Conservation (phyloP, 2,888 invertebrate genomes). For the Lissocephala sabroskyi region DNA sequence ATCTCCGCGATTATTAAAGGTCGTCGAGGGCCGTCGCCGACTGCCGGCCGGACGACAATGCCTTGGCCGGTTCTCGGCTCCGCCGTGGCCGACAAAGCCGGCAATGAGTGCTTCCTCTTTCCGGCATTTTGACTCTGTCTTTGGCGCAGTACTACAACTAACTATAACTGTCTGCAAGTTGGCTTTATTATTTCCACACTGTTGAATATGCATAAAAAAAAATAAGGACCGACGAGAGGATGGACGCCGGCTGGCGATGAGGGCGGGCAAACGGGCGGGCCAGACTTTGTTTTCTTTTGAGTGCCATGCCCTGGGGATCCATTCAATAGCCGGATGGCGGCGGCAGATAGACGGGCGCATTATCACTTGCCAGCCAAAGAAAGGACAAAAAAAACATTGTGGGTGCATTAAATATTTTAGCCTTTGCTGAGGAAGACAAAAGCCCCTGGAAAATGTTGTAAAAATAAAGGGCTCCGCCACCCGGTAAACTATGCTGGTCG, state of each 20-base stretch:
- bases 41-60: not conserved
- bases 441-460: constrained; percentile 16
- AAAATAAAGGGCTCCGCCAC: constrained; percentile 5
- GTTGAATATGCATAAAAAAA: constrained; percentile 50
- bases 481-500: constrained; percentile 33
- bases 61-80: not conserved
- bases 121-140: constrained; percentile 42
- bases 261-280: not conserved
- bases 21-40: not conserved
- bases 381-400: constrained; percentile 41
- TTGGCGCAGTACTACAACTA: constrained; percentile 46
- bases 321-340: constrained; percentile 13
- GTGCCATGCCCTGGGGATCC: not conserved
- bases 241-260: not conserved
- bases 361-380: constrained; percentile 35
- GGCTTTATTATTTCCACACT: constrained; percentile 64
- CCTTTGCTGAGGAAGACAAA: constrained; percentile 27
- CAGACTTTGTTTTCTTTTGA: constrained; percentile 46
- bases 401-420: constrained; percentile 52
- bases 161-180: constrained; percentile 60
- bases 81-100: constrained; percentile 13
- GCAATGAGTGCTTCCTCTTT: constrained; percentile 55
- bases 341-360: constrained; percentile 34
- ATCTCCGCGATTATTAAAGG: no score
- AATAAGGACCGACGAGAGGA: no score